Percentiles rank a stretch among this genome's conserved stretches.
Evolutionary conservation across 2,113 vertebrate species (phyloP).

Genomic region (Tupaia chinensis): DNA sequence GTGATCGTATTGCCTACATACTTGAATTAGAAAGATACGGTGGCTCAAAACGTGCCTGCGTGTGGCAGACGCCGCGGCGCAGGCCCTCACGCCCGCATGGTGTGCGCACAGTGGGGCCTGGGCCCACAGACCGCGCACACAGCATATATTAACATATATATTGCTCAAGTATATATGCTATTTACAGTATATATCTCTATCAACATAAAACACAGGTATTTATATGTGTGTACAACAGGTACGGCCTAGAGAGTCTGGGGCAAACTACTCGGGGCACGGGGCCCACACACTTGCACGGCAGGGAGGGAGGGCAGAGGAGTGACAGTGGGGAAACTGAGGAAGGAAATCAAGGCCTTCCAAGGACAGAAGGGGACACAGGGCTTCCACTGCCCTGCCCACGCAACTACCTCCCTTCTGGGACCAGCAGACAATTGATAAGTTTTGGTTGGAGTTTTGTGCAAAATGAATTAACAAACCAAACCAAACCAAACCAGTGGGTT

Average conservation of each 20-base stretch:
- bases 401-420: neutral
- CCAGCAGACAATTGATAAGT: constrained; percentile 41
- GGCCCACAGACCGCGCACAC: neutral
- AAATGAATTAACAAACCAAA: constrained; percentile 36
- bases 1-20: constrained; percentile 75
- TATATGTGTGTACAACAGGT: constrained; percentile 57
- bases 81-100: neutral
- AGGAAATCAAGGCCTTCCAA: constrained; percentile 42
- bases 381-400: neutral
- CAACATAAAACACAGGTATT: constrained; percentile 75
- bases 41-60: constrained; percentile 69
- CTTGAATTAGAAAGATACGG: constrained; percentile 77
- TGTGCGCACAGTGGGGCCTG: neutral
- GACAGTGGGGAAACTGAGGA: neutral
- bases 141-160: constrained; percentile 79
- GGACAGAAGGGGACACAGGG: neutral
- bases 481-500: neutral
- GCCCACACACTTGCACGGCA: neutral
- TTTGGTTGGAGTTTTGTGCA: constrained; percentile 76
- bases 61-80: neutral
- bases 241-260: constrained; percentile 22
- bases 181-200: constrained; percentile 75
- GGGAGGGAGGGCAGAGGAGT: neutral
- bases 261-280: constrained; percentile 28
- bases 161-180: constrained; percentile 84